phyloP scores from a whole-genome alignment of 1,140 invertebrate species.

The Bacillus rossius region DNA sequence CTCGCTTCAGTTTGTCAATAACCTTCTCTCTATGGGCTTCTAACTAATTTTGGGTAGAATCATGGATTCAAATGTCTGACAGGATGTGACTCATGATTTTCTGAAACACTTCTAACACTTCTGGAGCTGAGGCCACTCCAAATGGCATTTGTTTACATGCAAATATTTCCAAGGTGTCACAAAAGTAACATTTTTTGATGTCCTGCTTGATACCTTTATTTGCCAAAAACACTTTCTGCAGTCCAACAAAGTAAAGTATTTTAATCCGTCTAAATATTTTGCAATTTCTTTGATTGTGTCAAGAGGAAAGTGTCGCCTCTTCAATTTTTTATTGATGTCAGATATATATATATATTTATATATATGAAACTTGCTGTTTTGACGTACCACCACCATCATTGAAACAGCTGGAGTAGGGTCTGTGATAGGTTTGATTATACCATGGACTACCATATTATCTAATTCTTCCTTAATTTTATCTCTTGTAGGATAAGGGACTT shows the following conservation, averaged over 20 bases:
- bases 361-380: conserved; percentile 7
- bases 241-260: conserved; percentile 9
- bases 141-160: conserved; percentile 31
- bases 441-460: conserved; percentile 9
- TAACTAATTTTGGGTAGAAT: not conserved
- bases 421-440: conserved; percentile 8
- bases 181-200: conserved; percentile 23
- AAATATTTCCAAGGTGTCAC: conserved; percentile 29
- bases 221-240: conserved; percentile 14
- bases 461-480: conserved; percentile 11
- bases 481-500: conserved; percentile 5
- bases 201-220: conserved; percentile 5
- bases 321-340: conserved; percentile 7
- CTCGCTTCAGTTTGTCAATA: not conserved
- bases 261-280: conserved; percentile 1
- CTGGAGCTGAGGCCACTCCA: conserved; percentile 25
- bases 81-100: conserved; percentile 22
- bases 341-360: conserved; percentile 8
- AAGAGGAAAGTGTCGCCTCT: conserved; percentile 11
- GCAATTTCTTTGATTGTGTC: conserved; percentile 11
- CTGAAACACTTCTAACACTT: conserved; percentile 34
- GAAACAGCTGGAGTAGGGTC: conserved; percentile 14
- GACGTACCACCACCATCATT: conserved; percentile 6
- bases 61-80: conserved; percentile 4
- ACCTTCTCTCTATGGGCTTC: too few species aligned